phyloP scores from a whole-genome alignment of 2,113 vertebrate genomes.

The Epinephelus fuscoguttatus region DNA sequence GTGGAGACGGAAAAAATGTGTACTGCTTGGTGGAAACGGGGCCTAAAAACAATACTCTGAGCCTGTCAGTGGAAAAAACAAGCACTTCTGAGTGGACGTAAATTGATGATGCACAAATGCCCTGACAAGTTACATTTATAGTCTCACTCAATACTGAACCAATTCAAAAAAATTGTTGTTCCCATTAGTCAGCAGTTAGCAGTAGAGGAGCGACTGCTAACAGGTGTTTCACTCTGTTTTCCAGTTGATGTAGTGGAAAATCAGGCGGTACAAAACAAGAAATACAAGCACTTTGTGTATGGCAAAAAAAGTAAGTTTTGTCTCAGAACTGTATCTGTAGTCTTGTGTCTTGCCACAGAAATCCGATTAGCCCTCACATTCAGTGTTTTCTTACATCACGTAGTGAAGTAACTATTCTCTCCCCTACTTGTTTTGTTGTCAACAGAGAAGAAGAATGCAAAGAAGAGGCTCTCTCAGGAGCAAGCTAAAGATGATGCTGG shows the following conservation, averaged over 20 bases:
- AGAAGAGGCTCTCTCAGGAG: constrained; percentile 67
- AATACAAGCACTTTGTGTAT: constrained; percentile 80
- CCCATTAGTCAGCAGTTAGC: too few relatives aligned
- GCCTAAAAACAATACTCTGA: too few relatives aligned
- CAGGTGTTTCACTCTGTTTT: constrained; percentile 41
- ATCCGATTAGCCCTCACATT: not conserved
- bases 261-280: constrained; percentile 87
- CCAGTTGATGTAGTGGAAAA: constrained; percentile 81
- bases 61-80: too few relatives aligned
- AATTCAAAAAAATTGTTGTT: too few relatives aligned
- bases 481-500: constrained; percentile 10
- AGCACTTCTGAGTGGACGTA: too few relatives aligned
- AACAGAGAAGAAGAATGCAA: constrained; percentile 68
- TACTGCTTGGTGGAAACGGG: too few relatives aligned
- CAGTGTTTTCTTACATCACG: not conserved
- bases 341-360: not conserved
- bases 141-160: too few relatives aligned
- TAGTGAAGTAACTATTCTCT: not conserved
- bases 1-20: too few relatives aligned
- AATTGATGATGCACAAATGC: too few relatives aligned
- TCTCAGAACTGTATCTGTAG: not conserved
- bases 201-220: not conserved
- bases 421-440: not conserved
- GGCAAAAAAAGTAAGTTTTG: constrained; percentile 90
- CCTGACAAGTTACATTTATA: too few relatives aligned